These are phyloP conservation scores for Gallinago nigripennis DNA, from an alignment of 2,797 vertebrate species.

Conservation along the genomic window DNA sequence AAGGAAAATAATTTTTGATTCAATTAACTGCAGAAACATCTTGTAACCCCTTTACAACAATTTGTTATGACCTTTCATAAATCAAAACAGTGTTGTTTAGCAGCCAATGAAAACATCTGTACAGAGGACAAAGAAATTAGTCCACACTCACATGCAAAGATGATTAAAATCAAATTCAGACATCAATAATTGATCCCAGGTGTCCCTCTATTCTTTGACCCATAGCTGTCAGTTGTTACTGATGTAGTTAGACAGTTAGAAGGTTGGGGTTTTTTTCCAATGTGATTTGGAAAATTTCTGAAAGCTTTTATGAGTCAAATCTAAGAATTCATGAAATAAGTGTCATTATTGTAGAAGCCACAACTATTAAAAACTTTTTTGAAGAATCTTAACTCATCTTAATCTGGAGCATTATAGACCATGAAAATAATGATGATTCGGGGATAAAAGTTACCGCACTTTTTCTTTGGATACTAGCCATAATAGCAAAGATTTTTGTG, in stretches of 20 bases:
- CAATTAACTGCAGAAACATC: not conserved
- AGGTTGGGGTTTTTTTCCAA: not conserved
- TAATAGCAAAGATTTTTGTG: not conserved
- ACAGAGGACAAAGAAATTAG: slow-evolving; percentile 59
- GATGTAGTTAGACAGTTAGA: slow-evolving; percentile 8
- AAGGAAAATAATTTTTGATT: not conserved
- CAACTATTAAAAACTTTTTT: slow-evolving; percentile 21
- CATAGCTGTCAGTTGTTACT: slow-evolving; percentile 50
- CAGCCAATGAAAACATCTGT: slow-evolving; percentile 65
- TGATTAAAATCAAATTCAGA: slow-evolving; percentile 66
- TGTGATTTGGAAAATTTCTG: slow-evolving; percentile 31
- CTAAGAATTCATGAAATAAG: slow-evolving; percentile 17
- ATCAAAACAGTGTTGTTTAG: slow-evolving; percentile 17
- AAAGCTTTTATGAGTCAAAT: not conserved
- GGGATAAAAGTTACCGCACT: not conserved
- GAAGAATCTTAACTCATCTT: slow-evolving; percentile 35
- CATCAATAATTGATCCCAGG: slow-evolving; percentile 60
- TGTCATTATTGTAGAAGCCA: not conserved
- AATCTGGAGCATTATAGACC: not conserved
- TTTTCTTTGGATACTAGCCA: not conserved
- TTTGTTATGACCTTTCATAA: slow-evolving; percentile 7
- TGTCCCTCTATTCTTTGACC: slow-evolving; percentile 38
- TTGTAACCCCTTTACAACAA: slow-evolving; percentile 1
- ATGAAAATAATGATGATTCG: not conserved
- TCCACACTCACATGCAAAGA: slow-evolving; percentile 47